Percentiles rank a stretch among this genome's conserved stretches.
phyloP scores from a whole-genome alignment of 2,113 vertebrate genomes.

The Embiotoca jacksoni region DNA sequence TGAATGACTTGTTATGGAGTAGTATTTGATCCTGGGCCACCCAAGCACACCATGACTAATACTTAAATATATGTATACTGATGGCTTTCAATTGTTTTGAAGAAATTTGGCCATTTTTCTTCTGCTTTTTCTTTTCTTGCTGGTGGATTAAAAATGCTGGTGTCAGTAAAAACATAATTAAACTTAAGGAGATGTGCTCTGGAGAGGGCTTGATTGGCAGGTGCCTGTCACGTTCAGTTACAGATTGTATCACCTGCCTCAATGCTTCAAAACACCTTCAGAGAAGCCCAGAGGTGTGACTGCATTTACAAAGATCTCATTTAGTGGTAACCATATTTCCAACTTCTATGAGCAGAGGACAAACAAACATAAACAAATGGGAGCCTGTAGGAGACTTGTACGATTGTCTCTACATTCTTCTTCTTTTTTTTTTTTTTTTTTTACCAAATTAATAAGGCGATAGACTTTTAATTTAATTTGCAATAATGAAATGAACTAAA shows the following conservation, averaged over 20 bases:
- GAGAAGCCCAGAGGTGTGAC: not conserved
- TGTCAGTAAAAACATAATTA: not conserved
- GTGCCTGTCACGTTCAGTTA: not conserved
- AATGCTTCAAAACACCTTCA: slow-evolving; percentile 1
- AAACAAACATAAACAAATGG: not conserved
- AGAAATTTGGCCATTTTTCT: not conserved
- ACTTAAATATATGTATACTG: not conserved
- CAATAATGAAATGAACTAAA: not conserved
- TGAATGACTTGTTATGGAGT: not conserved
- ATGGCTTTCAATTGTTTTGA: not conserved
- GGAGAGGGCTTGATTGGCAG: not conserved
- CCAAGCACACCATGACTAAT: not conserved
- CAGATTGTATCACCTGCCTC: not conserved
- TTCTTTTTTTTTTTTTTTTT: too few species aligned
- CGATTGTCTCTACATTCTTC: not conserved
- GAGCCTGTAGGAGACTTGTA: not conserved
- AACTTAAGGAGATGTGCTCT: not conserved
- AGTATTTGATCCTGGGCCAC: not conserved
- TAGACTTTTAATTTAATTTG: not conserved
- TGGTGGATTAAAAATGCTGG: not conserved
- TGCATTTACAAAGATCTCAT: not conserved
- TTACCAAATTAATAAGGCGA: not conserved
- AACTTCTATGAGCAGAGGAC: not conserved
- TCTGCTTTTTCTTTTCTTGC: not conserved
- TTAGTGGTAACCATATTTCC: not conserved